Evolutionary conservation across 2,888 invertebrate genomes (phyloP).

Genomic region (Neoascia interrupta): DNA sequence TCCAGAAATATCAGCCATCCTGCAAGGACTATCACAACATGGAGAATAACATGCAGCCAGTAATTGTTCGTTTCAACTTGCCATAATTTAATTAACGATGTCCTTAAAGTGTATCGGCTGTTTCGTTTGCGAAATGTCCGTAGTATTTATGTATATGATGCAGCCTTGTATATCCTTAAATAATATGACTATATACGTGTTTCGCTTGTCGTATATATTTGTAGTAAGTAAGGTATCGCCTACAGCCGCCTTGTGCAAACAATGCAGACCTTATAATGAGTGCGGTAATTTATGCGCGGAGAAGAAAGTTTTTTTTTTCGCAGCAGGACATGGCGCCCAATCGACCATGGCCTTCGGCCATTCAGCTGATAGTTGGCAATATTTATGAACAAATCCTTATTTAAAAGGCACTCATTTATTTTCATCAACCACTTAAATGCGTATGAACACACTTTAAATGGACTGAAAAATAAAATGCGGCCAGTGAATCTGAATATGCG

Average conservation of each 20-base stretch:
- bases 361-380: slow-evolving; percentile 14
- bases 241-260: slow-evolving; percentile 20
- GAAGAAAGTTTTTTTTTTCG: slow-evolving; percentile 3
- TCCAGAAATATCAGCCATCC: slow-evolving; percentile 7
- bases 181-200: slow-evolving; percentile 19
- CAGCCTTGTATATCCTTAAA: slow-evolving; percentile 41
- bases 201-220: too few relatives aligned
- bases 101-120: slow-evolving; percentile 58
- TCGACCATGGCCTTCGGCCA: background rate
- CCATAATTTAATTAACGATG: slow-evolving; percentile 59
- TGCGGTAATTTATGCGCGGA: slow-evolving; percentile 51
- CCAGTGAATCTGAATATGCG: too few relatives aligned
- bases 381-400: slow-evolving; percentile 56
- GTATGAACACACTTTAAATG: slow-evolving; percentile 66
- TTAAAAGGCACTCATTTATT: slow-evolving; percentile 63
- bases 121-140: slow-evolving; percentile 4
- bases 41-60: slow-evolving; percentile 27
- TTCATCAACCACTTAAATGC: slow-evolving; percentile 56
- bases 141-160: too few relatives aligned
- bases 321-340: too few relatives aligned
- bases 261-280: slow-evolving; percentile 58
- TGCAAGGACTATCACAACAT: slow-evolving; percentile 47
- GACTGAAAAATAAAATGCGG: slow-evolving; percentile 44
- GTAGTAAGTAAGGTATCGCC: too few relatives aligned
- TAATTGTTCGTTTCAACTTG: slow-evolving; percentile 47